phyloP scores from a whole-genome alignment of 2,113 vertebrate genomes.

The Sebastes schlegelii region DNA sequence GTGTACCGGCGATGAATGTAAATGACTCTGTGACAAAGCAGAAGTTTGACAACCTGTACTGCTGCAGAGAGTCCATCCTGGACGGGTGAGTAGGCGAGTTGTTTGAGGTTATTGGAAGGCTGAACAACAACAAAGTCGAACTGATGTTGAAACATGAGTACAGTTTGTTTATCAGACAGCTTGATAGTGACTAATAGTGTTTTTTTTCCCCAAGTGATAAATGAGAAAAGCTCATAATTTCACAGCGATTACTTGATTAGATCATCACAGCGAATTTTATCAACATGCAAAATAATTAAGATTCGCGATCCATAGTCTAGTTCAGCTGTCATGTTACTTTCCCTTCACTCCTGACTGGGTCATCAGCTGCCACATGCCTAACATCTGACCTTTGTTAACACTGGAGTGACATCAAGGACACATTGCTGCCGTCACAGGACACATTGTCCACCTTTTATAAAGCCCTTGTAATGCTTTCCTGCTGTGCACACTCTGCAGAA shows the following conservation, averaged over 20 bases:
- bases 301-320: neutral
- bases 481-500: neutral
- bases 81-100: slow-evolving; percentile 89
- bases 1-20: slow-evolving; percentile 98
- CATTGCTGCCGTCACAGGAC: no score
- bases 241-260: neutral
- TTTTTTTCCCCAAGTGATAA: no score
- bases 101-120: neutral
- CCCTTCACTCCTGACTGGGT: neutral
- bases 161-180: slow-evolving; percentile 15
- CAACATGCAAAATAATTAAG: neutral
- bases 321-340: neutral
- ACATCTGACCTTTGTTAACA: neutral
- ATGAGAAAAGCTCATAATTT: neutral
- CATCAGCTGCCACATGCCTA: neutral
- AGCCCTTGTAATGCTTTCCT: neutral
- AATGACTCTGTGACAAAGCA: slow-evolving; percentile 99
- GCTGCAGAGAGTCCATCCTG: slow-evolving; percentile 97
- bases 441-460: neutral
- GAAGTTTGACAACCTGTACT: slow-evolving; percentile 99
- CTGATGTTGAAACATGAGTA: neutral
- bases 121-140: neutral
- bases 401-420: neutral
- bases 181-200: neutral
- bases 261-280: neutral